Evolutionary conservation across 2,113 vertebrate species (phyloP), one percentile per base, ranked within the genome.

Genomic region (Ochotona princeps): DNA sequence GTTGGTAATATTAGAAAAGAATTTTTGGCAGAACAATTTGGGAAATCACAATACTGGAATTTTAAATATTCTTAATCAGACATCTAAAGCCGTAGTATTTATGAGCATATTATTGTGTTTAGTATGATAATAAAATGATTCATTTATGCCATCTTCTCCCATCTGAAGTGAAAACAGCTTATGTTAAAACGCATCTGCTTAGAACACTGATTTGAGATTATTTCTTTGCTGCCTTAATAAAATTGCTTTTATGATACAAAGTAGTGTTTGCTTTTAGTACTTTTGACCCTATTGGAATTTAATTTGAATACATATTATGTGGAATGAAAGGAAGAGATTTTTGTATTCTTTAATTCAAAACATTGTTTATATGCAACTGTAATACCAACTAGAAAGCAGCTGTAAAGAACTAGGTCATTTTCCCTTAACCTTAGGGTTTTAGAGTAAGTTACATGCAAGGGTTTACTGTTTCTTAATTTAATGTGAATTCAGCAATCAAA

Each of bases 21-120:
- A 74, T 94, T 88, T 9, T 61, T 90, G 11, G 21, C 26, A 44
- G 80, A 69, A 76, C 94, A 80, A 28, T 38, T 38, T 89, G 57
- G 61, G 91, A 96, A 93, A 17, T 2, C 26, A 84, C 60, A 20
- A 87, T 57, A 51, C 47, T 92, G 30, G 67, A 85, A 95, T 83
- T 70, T 65, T 74, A 70, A 82, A n/a, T 82, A 66, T 12, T 79
- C 30, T 61, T 80, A 67, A 47, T 25, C 5, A 4, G 49, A 63
- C 25, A 54, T 75, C 74, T 76, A 44, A 88, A 83, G 23, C 23
- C 9, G 35, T 2, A 44, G 4, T 78, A 83, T 83, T 92, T 93
- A 35, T 54, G 89, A 75, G 49, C 38, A 73, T 80, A 25, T 54
- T 38, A 78, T 73, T 87, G 8, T 8, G 54, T 91, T 94, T 94